phyloP scores from a whole-genome alignment of 2,113 vertebrate species.

The Chrysemys picta region DNA sequence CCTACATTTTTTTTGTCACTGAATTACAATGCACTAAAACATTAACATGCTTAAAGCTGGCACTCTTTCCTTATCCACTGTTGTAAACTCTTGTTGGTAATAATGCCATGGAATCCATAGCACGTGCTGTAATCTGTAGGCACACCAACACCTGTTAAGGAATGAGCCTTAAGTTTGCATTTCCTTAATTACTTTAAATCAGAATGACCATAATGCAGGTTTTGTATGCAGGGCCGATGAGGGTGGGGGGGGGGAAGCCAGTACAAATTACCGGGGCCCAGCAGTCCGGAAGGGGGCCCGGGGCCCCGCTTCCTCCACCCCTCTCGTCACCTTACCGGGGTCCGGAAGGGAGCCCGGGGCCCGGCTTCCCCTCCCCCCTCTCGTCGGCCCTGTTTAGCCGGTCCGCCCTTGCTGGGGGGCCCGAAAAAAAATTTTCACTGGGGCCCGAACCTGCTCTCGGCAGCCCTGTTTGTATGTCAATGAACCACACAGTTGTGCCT shows the following conservation, averaged over 20 bases:
- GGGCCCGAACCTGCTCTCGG: too few species aligned
- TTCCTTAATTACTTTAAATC: background rate
- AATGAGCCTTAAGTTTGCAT: background rate
- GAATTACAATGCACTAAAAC: background rate
- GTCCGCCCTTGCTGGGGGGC: too few species aligned
- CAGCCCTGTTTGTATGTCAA: background rate
- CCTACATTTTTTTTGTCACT: background rate
- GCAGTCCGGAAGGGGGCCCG: too few species aligned
- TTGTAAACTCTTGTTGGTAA: background rate
- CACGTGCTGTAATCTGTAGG: background rate
- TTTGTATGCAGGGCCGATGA: background rate
- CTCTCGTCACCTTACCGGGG: too few species aligned
- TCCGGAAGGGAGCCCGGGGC: too few species aligned
- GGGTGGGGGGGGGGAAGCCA: too few species aligned
- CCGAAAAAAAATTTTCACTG: too few species aligned
- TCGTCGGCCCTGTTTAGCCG: too few species aligned
- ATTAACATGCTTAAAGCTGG: background rate
- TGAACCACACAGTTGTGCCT: background rate
- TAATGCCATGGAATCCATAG: background rate
- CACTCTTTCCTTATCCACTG: background rate
- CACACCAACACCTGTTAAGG: background rate
- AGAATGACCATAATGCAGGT: background rate
- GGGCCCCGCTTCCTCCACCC: too few species aligned
- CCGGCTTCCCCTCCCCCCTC: too few species aligned
- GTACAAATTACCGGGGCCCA: too few species aligned